Conservation (phyloP, 1,140 invertebrate genomes). For the Zaprionus davidi region DNA sequence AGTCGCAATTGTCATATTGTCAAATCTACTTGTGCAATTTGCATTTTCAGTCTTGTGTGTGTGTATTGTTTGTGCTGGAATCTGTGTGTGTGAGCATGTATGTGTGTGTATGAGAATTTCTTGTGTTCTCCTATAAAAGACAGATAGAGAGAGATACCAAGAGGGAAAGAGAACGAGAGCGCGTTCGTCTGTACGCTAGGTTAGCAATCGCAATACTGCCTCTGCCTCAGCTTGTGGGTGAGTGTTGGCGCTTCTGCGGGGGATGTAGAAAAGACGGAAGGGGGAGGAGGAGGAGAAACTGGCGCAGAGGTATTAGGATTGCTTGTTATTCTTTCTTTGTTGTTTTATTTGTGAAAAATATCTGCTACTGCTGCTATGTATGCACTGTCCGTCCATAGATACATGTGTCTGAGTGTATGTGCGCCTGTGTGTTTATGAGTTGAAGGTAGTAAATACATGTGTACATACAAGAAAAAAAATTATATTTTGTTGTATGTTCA, state of each 20-base stretch:
- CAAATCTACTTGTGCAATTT: constrained; percentile 57
- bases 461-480: constrained; percentile 56
- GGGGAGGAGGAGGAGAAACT: not conserved
- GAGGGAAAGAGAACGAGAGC: constrained; percentile 6
- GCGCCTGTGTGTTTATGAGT: constrained; percentile 42
- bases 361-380: constrained; percentile 56
- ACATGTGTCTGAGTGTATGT: constrained; percentile 36
- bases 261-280: not conserved
- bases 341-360: constrained; percentile 78
- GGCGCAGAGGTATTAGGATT: constrained; percentile 61
- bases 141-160: constrained; percentile 17
- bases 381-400: constrained; percentile 42
- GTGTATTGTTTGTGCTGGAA: constrained; percentile 56
- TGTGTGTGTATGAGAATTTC: constrained; percentile 43
- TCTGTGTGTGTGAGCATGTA: constrained; percentile 18
- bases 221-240: constrained; percentile 43
- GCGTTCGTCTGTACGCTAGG: constrained; percentile 34
- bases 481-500: constrained; percentile 39
- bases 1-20: constrained; percentile 57
- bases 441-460: constrained; percentile 65
- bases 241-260: constrained; percentile 31
- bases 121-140: constrained; percentile 38
- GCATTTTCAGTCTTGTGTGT: constrained; percentile 25
- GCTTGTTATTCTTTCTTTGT: constrained; percentile 77
- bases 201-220: constrained; percentile 42